Base-by-base conservation (phyloP, 2,797 vertebrate genomes). In the Eospalax fontanierii region DNA sequence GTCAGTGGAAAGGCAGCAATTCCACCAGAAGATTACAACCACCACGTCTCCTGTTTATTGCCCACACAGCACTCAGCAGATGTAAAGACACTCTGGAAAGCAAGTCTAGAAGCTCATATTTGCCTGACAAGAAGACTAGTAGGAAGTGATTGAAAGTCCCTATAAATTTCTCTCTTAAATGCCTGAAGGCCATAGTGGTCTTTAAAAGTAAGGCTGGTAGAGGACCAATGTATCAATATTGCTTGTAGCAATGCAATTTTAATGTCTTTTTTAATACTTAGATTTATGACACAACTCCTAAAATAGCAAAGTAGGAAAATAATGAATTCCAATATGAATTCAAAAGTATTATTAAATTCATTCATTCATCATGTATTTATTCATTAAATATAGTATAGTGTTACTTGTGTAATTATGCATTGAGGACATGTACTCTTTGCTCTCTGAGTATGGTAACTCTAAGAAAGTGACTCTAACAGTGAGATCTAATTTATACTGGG, bases 221-320 rank as follows among this genome's bases (percentile, higher is more conserved):
- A n/a, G 54, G 66, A 92, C 18, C 87, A 93, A 75, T 85, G n/a
- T 40, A 70, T 43, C 46, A 24, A 6, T 68, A 24, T 43, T 63
- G 66, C 87, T 94, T 68, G 24, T 28, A 74, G 83, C 18, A 30
- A 8, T 57, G 22, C 30, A 63, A 87, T 84, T 83, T 83, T 75
- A 80, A 92, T 46, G 43, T 54, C 65, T 94, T 79, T 94, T 95
- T 93, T 90, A 96, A 94, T 84, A 90, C 81, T 83, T 84, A 43
- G 30, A 84, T 89, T 90, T 85, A 93, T 75, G 92, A 38, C 46
- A 87, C 84, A 86, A 73, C 26, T 75, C 50, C 54, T 79, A 87
- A 94, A 90, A 94, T 87, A 63, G n/a, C 1, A 87, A 93, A 68
- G n/a, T 57, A 74, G 24, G 26, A 83, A 84, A 63, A 57, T 54